phyloP scores from a whole-genome alignment of 2,797 vertebrate genomes.

The Paguma larvata region DNA sequence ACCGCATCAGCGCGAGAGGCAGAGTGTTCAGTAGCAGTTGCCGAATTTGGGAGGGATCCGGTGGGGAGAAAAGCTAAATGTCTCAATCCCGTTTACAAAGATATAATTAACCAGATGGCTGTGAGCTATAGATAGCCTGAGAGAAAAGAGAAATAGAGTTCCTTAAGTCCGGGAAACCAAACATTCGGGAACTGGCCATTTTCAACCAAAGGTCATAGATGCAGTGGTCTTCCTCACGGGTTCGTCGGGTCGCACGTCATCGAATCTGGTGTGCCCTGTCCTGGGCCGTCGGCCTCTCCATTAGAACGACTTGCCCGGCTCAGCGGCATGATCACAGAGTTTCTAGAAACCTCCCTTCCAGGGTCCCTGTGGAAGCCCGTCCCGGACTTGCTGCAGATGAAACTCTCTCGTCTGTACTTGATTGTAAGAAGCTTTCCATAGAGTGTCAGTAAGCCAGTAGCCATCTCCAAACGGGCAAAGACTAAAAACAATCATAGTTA shows the following conservation, averaged over 20 bases:
- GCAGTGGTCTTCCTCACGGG: neutral
- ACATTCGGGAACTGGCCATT: neutral
- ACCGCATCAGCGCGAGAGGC: neutral
- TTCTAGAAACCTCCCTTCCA: neutral
- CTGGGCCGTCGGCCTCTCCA: neutral
- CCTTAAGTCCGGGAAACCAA: neutral
- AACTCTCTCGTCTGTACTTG: neutral
- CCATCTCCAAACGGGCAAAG: no score
- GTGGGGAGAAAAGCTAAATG: neutral
- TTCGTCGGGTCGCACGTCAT: accelerated
- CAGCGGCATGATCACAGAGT: neutral
- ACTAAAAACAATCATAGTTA: neutral
- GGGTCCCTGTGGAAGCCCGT: neutral
- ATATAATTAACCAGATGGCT: neutral
- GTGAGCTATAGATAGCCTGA: neutral
- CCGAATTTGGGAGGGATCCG: neutral
- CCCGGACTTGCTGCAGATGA: neutral
- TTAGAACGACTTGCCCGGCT: neutral
- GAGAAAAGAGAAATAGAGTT: neutral
- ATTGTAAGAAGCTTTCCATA: no score
- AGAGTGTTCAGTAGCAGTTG: neutral
- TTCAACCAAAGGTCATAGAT: neutral
- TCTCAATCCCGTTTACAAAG: neutral
- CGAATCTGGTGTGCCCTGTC: neutral
- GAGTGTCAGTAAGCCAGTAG: neutral